Base-by-base conservation (phyloP, 2,797 vertebrate species). In the Neosilurus hyrtlii region DNA sequence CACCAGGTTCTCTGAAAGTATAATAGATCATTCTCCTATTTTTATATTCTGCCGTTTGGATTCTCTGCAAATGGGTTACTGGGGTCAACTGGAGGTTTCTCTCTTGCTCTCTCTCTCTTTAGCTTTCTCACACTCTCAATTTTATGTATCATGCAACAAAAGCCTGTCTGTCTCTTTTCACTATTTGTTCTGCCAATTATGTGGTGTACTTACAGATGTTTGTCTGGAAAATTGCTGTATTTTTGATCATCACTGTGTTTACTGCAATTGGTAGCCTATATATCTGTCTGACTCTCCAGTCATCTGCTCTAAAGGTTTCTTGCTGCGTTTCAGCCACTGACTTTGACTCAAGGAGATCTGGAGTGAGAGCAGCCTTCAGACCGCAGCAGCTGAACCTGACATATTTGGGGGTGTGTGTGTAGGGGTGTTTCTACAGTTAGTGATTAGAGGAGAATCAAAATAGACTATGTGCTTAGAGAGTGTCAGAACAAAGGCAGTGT, bases 341-440 rank as follows among this genome's bases (percentile, higher is more conserved):
- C 92, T 92, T 92, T 93, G 91, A 92, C 84, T 93, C 91, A 90
- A 94, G 90, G 91, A 88, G 90, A 92, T 83, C 79, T 78, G 82
- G 86, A 83, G 75, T 62, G 86, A 87, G 82, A 88, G 73, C 85
- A 75, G 77, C 84, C 80, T 83, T 63, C 82, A 82, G 86, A 85
- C 86, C 87, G 84, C 81, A 90, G 89, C 93, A 93, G 92, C 91
- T 93, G 92, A 87, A 90, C 88, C 89, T 90, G 93, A 93, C 92
- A 92, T 66, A n/a, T n/a, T n/a, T n/a, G n/a, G n/a, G n/a, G n/a
- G n/a, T n/a, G n/a, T n/a, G n/a, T n/a, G n/a, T n/a, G n/a, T n/a
- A n/a, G n/a, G n/a, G 1, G 24, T 37, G 24, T 72, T 65, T 81
- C 78, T 71, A 67, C 2, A 51, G n/a, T 70, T 68, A 70, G 51